A percentile compares a stretch with the other conserved stretches of the same genome.
Conservation (phyloP, 2,113 vertebrate species). For the Lanius ludovicianus region DNA sequence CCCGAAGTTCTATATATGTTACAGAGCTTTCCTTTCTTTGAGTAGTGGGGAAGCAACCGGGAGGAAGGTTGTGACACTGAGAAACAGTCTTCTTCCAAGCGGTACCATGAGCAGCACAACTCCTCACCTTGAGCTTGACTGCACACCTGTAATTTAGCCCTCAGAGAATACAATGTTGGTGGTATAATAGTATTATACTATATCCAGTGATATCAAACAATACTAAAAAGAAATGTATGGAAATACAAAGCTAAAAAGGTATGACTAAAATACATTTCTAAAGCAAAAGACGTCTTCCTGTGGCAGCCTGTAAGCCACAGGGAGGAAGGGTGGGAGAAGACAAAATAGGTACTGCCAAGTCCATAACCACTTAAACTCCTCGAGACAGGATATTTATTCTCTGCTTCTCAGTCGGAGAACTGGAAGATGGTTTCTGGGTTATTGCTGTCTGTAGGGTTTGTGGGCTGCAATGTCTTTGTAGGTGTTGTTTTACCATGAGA, state of each 20-base stretch:
- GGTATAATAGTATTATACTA: constrained; percentile 39
- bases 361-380: neutral
- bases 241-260: constrained; percentile 45
- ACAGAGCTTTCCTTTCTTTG: neutral
- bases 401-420: constrained; percentile 74
- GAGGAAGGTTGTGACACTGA: neutral
- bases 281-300: neutral
- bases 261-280: constrained; percentile 34
- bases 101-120: constrained; percentile 16
- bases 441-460: constrained; percentile 68
- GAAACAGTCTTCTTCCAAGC: neutral
- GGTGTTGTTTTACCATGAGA: constrained; percentile 88
- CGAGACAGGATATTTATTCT: neutral
- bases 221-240: constrained; percentile 33
- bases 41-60: neutral
- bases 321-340: neutral
- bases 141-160: constrained; percentile 5
- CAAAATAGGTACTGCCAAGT: neutral
- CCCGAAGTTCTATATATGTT: neutral
- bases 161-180: neutral
- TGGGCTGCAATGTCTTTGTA: constrained; percentile 74
- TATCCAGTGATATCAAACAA: constrained; percentile 60
- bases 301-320: neutral
- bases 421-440: constrained; percentile 79
- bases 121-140: neutral